phyloP scores from a whole-genome alignment of 1,140 invertebrate genomes.

The Phenacoccus solenopsis region DNA sequence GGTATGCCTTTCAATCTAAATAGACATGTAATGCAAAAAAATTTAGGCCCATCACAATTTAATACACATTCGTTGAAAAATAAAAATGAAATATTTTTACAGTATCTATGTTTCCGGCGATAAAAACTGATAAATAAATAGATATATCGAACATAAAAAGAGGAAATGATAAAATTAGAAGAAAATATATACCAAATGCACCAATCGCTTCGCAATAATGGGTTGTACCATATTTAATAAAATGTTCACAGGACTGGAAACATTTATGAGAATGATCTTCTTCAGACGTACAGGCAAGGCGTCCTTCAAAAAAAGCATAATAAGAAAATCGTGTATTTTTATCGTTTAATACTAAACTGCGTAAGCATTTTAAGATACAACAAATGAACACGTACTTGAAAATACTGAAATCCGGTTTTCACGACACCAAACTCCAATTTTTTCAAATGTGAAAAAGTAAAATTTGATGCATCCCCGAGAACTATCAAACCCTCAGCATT shows the following conservation, averaged over 20 bases:
- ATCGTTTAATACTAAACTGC: not conserved
- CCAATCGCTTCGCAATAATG: not conserved
- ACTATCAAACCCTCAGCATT: not conserved
- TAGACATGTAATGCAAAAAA: too few relatives aligned
- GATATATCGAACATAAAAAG: not conserved
- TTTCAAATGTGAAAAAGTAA: not conserved
- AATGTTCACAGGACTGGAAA: not conserved
- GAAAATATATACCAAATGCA: not conserved
- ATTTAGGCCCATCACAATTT: too few relatives aligned
- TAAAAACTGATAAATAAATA: not conserved
- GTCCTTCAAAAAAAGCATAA: not conserved
- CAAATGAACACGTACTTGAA: not conserved
- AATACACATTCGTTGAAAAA: too few relatives aligned
- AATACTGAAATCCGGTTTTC: not conserved
- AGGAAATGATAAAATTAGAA: too few relatives aligned
- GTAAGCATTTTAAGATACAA: not conserved
- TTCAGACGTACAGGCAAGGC: not conserved
- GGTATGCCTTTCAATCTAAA: not conserved
- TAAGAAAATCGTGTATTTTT: not conserved
- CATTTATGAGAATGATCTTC: not conserved
- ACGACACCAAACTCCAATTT: not conserved
- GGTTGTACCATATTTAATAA: not conserved
- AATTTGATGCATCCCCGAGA: not conserved
- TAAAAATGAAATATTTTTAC: not conserved
- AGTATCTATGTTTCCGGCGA: not conserved